phyloP scores from a whole-genome alignment of 2,888 invertebrate genomes.

The Argyra leucocephala region DNA sequence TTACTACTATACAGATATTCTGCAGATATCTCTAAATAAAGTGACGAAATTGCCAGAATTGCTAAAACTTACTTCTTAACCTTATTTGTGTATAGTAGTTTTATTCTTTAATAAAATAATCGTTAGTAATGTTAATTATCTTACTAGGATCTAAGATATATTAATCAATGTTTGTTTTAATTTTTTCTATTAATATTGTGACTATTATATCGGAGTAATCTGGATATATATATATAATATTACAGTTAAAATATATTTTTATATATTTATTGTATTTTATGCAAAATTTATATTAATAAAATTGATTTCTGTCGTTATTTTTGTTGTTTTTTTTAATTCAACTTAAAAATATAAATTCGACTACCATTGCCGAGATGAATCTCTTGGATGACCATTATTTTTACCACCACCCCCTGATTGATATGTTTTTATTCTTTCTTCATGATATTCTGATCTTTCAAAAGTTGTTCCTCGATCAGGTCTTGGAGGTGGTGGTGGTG shows the following conservation, averaged over 20 bases:
- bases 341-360: background rate
- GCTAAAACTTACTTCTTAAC: no score
- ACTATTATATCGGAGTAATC: background rate
- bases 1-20: no score
- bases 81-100: no score
- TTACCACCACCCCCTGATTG: background rate
- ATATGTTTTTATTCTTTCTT: background rate
- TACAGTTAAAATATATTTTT: background rate
- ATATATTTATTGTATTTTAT: background rate
- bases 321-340: background rate
- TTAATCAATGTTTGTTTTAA: background rate
- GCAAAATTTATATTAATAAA: background rate
- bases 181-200: background rate
- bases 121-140: constrained; percentile 3
- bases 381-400: background rate
- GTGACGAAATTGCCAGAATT: no score
- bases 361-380: background rate
- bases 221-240: background rate
- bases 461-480: background rate
- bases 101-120: background rate
- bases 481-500: constrained; percentile 3
- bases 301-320: background rate
- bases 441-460: background rate
- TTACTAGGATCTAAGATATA: background rate
- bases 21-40: no score